Evolutionary conservation across 2,113 vertebrate species (phyloP).

Genomic region (Muntiacus muntjak): DNA sequence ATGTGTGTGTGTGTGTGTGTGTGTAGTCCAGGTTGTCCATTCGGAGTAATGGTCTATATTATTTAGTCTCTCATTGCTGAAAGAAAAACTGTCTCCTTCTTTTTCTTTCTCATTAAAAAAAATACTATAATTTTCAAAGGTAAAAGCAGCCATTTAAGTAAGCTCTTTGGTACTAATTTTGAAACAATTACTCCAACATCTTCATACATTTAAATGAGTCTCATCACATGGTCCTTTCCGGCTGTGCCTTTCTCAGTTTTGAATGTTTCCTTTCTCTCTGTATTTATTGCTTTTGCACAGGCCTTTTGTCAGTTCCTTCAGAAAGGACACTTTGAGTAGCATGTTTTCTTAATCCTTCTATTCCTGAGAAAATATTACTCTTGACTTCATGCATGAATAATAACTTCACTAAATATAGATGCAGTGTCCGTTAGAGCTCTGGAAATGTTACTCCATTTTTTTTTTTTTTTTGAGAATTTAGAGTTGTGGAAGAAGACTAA

Average conservation of each 20-base stretch:
- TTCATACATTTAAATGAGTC: neutral
- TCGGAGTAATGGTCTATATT: neutral
- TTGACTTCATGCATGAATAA: constrained; percentile 31
- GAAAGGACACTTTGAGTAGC: neutral
- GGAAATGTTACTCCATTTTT: neutral
- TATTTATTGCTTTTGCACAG: neutral
- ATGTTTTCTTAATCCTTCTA: constrained; percentile 28
- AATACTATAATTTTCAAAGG: neutral
- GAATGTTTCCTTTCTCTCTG: neutral
- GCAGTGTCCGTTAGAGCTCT: neutral
- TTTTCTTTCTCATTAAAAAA: neutral
- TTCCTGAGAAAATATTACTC: constrained; percentile 37
- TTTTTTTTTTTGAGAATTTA: neutral
- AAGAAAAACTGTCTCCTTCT: neutral
- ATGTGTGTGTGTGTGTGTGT: neutral
- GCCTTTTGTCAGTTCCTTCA: neutral
- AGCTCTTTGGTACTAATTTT: neutral
- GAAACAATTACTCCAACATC: neutral
- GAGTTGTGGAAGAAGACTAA: neutral
- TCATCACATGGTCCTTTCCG: neutral
- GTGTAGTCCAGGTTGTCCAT: neutral
- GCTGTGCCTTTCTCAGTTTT: neutral
- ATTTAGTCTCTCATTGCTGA: neutral
- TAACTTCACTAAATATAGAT: neutral
- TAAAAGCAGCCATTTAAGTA: neutral